Evolutionary conservation across 2,113 vertebrate species (phyloP), one percentile per base, ranked within the genome.

Genomic region (Syngnathoides biaculeatus): DNA sequence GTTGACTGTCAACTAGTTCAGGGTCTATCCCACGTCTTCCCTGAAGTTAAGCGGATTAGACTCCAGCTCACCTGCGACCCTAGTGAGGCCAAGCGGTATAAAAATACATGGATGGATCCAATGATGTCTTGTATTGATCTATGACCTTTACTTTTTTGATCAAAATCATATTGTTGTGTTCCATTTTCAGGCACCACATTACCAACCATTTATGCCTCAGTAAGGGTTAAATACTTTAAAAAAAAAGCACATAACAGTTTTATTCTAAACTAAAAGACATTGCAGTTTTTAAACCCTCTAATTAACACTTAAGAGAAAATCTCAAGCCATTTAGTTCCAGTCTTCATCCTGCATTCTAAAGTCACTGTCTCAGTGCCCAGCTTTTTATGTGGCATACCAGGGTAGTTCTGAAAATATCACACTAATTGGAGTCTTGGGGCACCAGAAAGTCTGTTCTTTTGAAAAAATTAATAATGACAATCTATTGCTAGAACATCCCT

Each of bases 381-480:
- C 27, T 30, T 56, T 56, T 57, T 8, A 57, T 57, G 26, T 57
- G 55, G 55, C 15, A 14, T 57, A 27, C 55, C 17, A 13, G 12
- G 4, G 13, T 26, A 14, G 11, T 55, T 30, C 55, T 17, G 14
- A 57, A 57, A 57, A 57, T 35, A 57, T 17, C 55, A 35, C 27
- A 30, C 55, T 57, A 57, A 57, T 57, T 57, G 24, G 55, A 57
- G 26, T 57, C 48, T 52, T 52, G 48, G 20, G 20, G 20, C 45
- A 48, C 45, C 45, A 17, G 45, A 19, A 17, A 5, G 48, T 52
- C 48, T 3, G 48, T 52, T 52, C 48, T n/a, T 52, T 52, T 52
- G 2, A 20, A 52, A 52, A 22, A n/a, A n/a, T 48, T 48, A n/a
- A 5, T 52, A 52, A 52, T 52, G 48, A 52, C 48, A 52, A 52